These are phyloP conservation scores for Diuraphis noxia DNA, from an alignment of 1,140 invertebrate genomes.

Conservation along the genomic window DNA sequence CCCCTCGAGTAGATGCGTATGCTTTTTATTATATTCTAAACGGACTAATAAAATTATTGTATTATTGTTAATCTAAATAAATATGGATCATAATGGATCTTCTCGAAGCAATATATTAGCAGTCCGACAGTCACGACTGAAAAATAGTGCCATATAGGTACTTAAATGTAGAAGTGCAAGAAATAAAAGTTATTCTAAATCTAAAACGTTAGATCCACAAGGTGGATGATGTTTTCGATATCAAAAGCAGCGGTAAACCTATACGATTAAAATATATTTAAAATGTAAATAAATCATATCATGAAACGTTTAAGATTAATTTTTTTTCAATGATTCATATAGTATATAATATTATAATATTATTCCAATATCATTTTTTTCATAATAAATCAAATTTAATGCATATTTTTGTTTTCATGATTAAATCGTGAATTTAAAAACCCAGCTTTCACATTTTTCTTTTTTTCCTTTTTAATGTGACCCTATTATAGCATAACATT, in stretches of 20 bases:
- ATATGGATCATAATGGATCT: not conserved
- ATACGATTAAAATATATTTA: not conserved
- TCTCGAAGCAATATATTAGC: not conserved
- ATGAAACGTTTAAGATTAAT: not conserved
- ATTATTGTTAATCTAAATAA: constrained; percentile 5
- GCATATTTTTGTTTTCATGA: not conserved
- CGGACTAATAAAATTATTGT: not conserved
- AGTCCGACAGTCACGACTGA: not conserved
- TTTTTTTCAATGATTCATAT: not conserved
- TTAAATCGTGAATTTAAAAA: not conserved
- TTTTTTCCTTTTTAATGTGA: no score
- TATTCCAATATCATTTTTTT: not conserved
- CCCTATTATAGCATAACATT: no score
- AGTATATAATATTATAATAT: not conserved
- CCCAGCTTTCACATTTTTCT: not conserved
- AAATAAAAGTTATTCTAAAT: not conserved
- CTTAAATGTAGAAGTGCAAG: not conserved
- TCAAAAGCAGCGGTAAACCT: not conserved
- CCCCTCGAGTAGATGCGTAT: not conserved
- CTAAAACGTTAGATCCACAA: not conserved
- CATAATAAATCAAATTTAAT: not conserved
- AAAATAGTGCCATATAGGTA: not conserved
- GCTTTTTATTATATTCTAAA: not conserved
- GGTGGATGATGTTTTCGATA: not conserved
- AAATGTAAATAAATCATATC: not conserved